Evolutionary conservation across 2,888 invertebrate genomes (phyloP).

Genomic region (Chalcis sispes): DNA sequence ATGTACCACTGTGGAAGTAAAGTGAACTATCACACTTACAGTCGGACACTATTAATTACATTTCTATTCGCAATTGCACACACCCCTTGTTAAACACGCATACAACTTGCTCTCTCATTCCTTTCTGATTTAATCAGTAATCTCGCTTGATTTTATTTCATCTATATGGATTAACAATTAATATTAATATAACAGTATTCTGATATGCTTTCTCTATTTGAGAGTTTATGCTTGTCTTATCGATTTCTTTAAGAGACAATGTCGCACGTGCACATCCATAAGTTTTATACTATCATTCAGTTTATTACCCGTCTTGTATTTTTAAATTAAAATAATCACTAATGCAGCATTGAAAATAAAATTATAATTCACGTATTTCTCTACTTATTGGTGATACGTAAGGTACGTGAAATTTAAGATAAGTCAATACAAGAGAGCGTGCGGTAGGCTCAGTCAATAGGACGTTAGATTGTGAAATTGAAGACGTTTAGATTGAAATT

Average conservation of each 20-base stretch:
- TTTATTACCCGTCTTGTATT: conserved; percentile 58
- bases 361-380: neutral
- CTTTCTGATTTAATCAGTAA: conserved; percentile 55
- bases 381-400: neutral
- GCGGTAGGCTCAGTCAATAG: no score
- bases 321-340: conserved; percentile 32
- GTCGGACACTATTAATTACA: conserved; percentile 53
- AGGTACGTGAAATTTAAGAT: no score
- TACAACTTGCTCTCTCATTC: conserved; percentile 62
- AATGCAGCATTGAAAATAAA: conserved; percentile 13
- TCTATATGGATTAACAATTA: conserved; percentile 70
- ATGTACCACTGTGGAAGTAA: conserved; percentile 48
- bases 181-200: conserved; percentile 72
- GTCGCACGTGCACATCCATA: no score
- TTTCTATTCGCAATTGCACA: conserved; percentile 69
- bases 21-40: conserved; percentile 46
- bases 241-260: conserved; percentile 59
- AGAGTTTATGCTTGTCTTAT: conserved; percentile 44
- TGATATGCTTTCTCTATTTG: conserved; percentile 72
- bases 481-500: no score
- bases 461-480: no score
- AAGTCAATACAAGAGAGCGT: no score
- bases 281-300: conserved; percentile 54
- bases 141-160: conserved; percentile 57
- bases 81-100: conserved; percentile 67